Evolutionary conservation across 2,888 invertebrate genomes (phyloP).

Genomic region (Oscheius sp.): DNA sequence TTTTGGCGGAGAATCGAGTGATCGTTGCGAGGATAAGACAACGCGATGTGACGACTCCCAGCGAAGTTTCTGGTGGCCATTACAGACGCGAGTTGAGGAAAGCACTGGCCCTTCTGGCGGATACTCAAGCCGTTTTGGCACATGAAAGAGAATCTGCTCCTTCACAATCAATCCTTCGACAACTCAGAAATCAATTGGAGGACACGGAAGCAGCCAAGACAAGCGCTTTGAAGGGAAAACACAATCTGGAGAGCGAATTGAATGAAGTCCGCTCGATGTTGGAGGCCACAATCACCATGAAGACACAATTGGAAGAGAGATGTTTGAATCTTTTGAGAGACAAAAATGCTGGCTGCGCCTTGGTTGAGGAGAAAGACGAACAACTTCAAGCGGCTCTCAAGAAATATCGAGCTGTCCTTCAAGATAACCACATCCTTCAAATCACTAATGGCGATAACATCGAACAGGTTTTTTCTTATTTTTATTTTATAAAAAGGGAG

Average conservation of each 20-base stretch:
- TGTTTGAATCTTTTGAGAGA: conserved; percentile 43
- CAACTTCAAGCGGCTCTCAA: conserved; percentile 82
- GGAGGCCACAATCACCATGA: conserved; percentile 38
- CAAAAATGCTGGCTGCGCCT: conserved; percentile 36
- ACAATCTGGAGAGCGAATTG: conserved; percentile 86
- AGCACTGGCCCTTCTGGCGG: conserved; percentile 51
- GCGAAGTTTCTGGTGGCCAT: conserved; percentile 31
- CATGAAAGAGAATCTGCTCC: conserved; percentile 50
- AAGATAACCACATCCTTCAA: conserved; percentile 81
- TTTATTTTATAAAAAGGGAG: background rate
- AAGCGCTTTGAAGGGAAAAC: conserved; percentile 85
- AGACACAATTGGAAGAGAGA: conserved; percentile 42
- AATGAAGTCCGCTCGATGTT: conserved; percentile 81
- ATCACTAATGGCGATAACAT: conserved; percentile 50
- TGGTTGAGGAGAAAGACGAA: conserved; percentile 50
- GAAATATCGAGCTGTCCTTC: conserved; percentile 88
- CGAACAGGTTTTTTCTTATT: conserved; percentile 44
- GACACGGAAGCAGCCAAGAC: conserved; percentile 87
- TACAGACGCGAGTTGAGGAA: conserved; percentile 53
- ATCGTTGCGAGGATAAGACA: conserved; percentile 84
- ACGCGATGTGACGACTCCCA: background rate
- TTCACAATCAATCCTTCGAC: conserved; percentile 45
- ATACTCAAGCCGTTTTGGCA: conserved; percentile 53
- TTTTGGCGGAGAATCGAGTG: conserved; percentile 88
- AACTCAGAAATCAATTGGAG: conserved; percentile 78